Percentiles rank a stretch among this genome's conserved stretches.
Evolutionary conservation across 2,888 invertebrate genomes (phyloP).

Genomic region (Odontothrips loti): DNA sequence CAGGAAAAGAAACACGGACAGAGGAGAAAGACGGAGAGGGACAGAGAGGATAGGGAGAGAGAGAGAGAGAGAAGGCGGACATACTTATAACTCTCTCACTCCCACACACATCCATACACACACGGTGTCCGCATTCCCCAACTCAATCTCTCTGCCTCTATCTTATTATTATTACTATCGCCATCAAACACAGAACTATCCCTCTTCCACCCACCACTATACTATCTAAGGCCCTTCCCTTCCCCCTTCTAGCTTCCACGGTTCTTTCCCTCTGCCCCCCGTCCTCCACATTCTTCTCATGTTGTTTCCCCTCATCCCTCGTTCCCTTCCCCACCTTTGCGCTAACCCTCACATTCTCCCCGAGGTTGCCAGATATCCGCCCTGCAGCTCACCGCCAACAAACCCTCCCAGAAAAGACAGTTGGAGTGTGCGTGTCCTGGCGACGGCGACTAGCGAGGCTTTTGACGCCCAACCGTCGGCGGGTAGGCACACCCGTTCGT

Average conservation of each 20-base stretch:
- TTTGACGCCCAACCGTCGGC: no score
- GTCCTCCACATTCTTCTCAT: background rate
- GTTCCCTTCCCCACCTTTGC: no score
- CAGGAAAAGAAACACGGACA: background rate
- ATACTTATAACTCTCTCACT: conserved; percentile 23
- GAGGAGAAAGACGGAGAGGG: background rate
- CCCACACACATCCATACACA: background rate
- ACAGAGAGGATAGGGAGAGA: background rate
- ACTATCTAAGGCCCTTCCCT: background rate
- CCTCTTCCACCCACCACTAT: background rate
- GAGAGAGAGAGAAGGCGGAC: background rate
- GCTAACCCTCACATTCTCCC: no score
- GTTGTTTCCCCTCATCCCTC: no score
- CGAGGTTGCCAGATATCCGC: no score
- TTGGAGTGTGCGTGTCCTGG: no score
- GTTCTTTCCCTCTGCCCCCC: background rate
- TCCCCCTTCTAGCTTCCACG: background rate
- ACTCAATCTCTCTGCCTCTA: conserved; percentile 11
- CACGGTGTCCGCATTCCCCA: conserved; percentile 17
- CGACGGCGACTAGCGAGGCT: no score
- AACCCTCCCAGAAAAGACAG: no score
- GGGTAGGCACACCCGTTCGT: no score
- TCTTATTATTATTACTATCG: conserved; percentile 18
- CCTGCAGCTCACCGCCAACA: no score
- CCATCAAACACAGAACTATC: conserved; percentile 11